Evolutionary conservation across 1,140 invertebrate species (phyloP).

Genomic region (Philotrypesis tridentata): DNA sequence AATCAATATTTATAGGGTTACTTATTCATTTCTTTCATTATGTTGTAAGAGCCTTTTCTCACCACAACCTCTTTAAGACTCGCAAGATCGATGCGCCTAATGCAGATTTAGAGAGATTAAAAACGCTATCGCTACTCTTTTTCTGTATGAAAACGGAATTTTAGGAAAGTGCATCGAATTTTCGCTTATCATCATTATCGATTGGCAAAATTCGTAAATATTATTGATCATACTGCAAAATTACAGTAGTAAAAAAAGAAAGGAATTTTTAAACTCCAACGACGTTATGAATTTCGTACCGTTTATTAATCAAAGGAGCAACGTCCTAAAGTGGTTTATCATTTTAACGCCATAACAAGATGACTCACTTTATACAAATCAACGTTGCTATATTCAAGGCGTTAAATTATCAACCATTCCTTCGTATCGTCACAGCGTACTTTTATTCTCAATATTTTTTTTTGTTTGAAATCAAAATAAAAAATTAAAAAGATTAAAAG

Average conservation of each 20-base stretch:
- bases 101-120: constrained; percentile 47
- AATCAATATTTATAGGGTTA: constrained; percentile 71
- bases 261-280: constrained; percentile 23
- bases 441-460: constrained; percentile 22
- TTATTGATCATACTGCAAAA: constrained; percentile 3
- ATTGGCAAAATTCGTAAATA: neutral
- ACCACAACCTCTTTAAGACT: constrained; percentile 41
- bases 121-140: constrained; percentile 44
- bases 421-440: constrained; percentile 41
- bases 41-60: constrained; percentile 44
- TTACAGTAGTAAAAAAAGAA: constrained; percentile 10
- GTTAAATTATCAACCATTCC: constrained; percentile 8
- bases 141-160: constrained; percentile 47
- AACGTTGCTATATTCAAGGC: constrained; percentile 17
- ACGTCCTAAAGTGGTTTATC: neutral
- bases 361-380: constrained; percentile 14
- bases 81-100: constrained; percentile 51
- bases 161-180: neutral
- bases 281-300: constrained; percentile 23
- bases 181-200: neutral
- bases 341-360: constrained; percentile 7
- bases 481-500: constrained; percentile 10
- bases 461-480: constrained; percentile 23
- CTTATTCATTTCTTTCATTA: constrained; percentile 60
- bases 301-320: constrained; percentile 34